A percentile compares a stretch with the other conserved stretches of the same genome.
Evolutionary conservation across 2,888 invertebrate species (phyloP).

Genomic region (Drosophila putrida): DNA sequence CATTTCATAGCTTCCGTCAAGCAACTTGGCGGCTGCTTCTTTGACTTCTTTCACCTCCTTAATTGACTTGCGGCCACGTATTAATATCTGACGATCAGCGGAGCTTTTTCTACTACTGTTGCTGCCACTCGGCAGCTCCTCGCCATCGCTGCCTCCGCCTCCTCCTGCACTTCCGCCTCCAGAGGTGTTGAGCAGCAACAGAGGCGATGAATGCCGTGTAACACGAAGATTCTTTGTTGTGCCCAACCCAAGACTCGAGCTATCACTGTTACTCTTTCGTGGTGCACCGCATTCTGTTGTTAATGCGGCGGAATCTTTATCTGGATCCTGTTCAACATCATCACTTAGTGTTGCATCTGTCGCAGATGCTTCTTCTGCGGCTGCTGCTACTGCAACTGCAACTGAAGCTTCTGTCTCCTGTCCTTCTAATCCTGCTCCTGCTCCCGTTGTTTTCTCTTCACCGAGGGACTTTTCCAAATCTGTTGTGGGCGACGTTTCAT

Average conservation of each 20-base stretch:
- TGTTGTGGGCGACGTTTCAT: constrained; percentile 25
- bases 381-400: constrained; percentile 36
- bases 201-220: constrained; percentile 79
- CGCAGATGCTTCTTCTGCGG: constrained; percentile 13
- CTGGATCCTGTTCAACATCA: constrained; percentile 29
- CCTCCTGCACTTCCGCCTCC: constrained; percentile 21
- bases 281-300: constrained; percentile 32
- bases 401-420: constrained; percentile 23
- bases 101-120: constrained; percentile 51
- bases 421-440: constrained; percentile 34
- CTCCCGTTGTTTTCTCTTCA: constrained; percentile 2
- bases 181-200: constrained; percentile 47
- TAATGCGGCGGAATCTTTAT: constrained; percentile 18
- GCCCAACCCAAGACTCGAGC: constrained; percentile 1
- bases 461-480: constrained; percentile 27
- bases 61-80: constrained; percentile 81
- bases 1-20: constrained; percentile 53
- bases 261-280: constrained; percentile 33
- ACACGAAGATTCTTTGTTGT: constrained; percentile 57
- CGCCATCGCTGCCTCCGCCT: constrained; percentile 41
- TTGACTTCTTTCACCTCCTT: constrained; percentile 75
- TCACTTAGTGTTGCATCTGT: constrained; percentile 31
- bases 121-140: constrained; percentile 45
- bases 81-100: constrained; percentile 46
- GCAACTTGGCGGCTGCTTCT: constrained; percentile 50